A percentile compares a stretch with the other conserved stretches of the same genome.
phyloP scores from a whole-genome alignment of 2,888 invertebrate species.

The Drosophila mulleri region DNA sequence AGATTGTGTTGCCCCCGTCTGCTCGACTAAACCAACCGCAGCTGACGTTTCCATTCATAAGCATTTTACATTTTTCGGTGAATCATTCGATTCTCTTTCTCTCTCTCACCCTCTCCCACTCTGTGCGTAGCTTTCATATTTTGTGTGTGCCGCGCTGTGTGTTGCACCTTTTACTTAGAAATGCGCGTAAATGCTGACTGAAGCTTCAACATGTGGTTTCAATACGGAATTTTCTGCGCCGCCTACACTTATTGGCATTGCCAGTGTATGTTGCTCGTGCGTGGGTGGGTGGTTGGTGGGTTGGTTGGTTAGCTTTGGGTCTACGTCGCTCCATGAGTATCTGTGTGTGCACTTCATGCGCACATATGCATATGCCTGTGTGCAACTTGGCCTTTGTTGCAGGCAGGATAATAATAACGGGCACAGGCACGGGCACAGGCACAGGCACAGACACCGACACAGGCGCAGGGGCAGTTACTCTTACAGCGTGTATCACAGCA shows the following conservation, averaged over 20 bases:
- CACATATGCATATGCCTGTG: conserved; percentile 8
- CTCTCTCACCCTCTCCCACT: conserved; percentile 7
- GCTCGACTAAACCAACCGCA: conserved; percentile 43
- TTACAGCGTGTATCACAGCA: conserved; percentile 33
- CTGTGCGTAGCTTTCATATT: conserved; percentile 33
- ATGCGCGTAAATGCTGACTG: conserved; percentile 69
- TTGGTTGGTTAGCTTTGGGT: conserved; percentile 25
- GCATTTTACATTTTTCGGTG: conserved; percentile 51
- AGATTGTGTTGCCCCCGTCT: conserved; percentile 31
- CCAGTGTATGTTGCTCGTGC: conserved; percentile 21
- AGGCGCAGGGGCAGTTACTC: background rate
- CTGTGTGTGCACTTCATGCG: conserved; percentile 23
- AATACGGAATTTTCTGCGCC: conserved; percentile 50
- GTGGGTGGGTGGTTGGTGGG: conserved; percentile 36
- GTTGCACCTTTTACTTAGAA: conserved; percentile 73
- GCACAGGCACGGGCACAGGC: conserved; percentile 6
- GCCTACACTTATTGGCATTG: conserved; percentile 61
- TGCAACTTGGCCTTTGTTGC: conserved; percentile 38
- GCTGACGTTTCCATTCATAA: conserved; percentile 47
- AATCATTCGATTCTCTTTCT: conserved; percentile 55
- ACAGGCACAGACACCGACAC: background rate
- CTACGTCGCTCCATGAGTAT: conserved; percentile 43
- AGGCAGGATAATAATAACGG: conserved; percentile 57
- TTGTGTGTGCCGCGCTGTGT: conserved; percentile 17
- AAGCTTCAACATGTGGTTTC: conserved; percentile 77